phyloP scores from a whole-genome alignment of 2,888 invertebrate species.

The Abrostola tripartita region DNA sequence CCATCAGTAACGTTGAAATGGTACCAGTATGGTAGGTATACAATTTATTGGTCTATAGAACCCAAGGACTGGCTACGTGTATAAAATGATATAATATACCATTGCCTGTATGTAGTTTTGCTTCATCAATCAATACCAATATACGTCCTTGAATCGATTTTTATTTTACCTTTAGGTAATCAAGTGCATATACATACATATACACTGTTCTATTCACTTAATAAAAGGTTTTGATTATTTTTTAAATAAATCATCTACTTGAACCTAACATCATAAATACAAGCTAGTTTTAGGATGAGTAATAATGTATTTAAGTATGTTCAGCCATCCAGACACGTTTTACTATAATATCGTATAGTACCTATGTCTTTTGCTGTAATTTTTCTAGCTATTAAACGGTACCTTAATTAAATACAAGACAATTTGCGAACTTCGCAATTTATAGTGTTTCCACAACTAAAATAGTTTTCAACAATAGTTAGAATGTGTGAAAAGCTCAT shows the following conservation, averaged over 20 bases:
- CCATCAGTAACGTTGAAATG: not conserved
- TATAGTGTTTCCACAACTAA: conserved; percentile 32
- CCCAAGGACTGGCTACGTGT: conserved; percentile 8
- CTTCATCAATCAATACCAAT: conserved; percentile 47
- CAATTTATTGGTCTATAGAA: not conserved
- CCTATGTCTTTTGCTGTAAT: too few relatives aligned
- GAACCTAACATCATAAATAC: too few relatives aligned
- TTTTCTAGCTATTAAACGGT: too few relatives aligned
- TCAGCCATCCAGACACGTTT: too few relatives aligned
- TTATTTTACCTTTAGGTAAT: conserved; percentile 38
- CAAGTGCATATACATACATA: conserved; percentile 17
- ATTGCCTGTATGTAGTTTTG: conserved; percentile 14
- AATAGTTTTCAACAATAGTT: conserved; percentile 36
- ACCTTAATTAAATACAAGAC: too few relatives aligned
- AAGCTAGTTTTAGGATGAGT: too few relatives aligned
- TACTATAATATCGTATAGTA: too few relatives aligned
- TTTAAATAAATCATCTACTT: too few relatives aligned
- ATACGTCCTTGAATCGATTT: conserved; percentile 57
- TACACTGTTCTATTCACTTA: conserved; percentile 2
- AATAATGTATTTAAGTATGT: too few relatives aligned
- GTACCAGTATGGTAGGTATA: not conserved
- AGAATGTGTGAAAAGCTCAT: conserved; percentile 30
- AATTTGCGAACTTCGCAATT: conserved; percentile 24
- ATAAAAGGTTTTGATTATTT: conserved; percentile 1
- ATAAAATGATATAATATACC: conserved; percentile 7